phyloP scores from a whole-genome alignment of 2,113 vertebrate species.

The Thymallus thymallus region DNA sequence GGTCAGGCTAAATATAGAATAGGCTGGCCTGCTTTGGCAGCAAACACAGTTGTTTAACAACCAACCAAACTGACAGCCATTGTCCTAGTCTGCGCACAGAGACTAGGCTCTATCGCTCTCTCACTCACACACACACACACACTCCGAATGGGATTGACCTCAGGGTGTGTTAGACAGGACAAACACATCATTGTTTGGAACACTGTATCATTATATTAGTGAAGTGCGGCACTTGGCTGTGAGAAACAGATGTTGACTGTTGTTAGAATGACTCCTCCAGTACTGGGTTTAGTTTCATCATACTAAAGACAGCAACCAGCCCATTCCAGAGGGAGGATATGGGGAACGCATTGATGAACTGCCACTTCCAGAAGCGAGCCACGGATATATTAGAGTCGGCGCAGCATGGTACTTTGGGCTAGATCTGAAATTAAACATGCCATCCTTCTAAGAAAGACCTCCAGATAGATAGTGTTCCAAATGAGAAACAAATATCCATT shows the following conservation, averaged over 20 bases:
- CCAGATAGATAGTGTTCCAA: slow-evolving; percentile 30
- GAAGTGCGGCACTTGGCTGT: slow-evolving; percentile 13
- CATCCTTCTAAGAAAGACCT: slow-evolving; percentile 43
- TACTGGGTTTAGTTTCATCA: slow-evolving; percentile 7
- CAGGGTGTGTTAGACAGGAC: slow-evolving; percentile 56
- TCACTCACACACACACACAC: not conserved
- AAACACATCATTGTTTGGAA: slow-evolving; percentile 56
- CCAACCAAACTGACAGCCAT: slow-evolving; percentile 4
- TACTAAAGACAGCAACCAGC: slow-evolving; percentile 23
- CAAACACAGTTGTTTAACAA: slow-evolving; percentile 35
- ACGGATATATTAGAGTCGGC: slow-evolving; percentile 34
- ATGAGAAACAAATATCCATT: slow-evolving; percentile 31
- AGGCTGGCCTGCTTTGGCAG: slow-evolving; percentile 27
- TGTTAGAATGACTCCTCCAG: not conserved
- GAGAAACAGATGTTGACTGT: slow-evolving; percentile 11
- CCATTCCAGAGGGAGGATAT: slow-evolving; percentile 28
- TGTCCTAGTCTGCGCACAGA: no score
- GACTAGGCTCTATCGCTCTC: no score
- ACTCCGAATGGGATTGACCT: slow-evolving; percentile 51
- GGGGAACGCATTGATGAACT: slow-evolving; percentile 48
- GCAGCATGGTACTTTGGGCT: slow-evolving; percentile 30
- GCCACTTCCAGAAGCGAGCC: slow-evolving; percentile 52
- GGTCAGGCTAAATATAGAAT: slow-evolving; percentile 66
- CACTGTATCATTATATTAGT: slow-evolving; percentile 56
- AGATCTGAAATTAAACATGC: slow-evolving; percentile 50